Conservation (phyloP, 2,113 vertebrate species). For the Anarhynchus alexandrinus region DNA sequence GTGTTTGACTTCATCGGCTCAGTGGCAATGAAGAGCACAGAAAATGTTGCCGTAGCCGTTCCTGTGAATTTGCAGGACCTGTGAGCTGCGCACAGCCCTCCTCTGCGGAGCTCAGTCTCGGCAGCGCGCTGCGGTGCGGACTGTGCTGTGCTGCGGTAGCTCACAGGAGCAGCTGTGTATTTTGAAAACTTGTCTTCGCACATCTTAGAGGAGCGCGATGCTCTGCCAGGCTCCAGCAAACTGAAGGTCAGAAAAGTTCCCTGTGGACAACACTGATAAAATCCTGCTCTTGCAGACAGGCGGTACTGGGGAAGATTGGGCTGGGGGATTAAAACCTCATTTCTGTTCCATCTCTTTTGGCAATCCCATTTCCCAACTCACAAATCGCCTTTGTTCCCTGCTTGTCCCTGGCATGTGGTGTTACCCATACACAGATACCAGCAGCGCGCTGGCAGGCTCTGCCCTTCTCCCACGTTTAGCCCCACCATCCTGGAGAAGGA, state of each 20-base stretch:
- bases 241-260: conserved; percentile 53
- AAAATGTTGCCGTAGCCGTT: background rate
- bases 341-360: conserved; percentile 37
- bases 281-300: conserved; percentile 10
- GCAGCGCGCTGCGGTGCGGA: background rate
- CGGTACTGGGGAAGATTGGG: background rate
- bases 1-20: background rate
- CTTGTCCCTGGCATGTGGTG: background rate
- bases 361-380: conserved; percentile 41
- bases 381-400: conserved; percentile 31
- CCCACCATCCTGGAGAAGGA: background rate
- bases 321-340: conserved; percentile 59
- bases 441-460: background rate
- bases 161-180: background rate
- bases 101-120: background rate
- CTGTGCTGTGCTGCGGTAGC: background rate
- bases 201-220: background rate
- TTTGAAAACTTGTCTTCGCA: background rate
- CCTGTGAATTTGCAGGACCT: background rate
- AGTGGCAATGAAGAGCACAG: background rate
- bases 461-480: background rate
- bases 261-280: conserved; percentile 13
- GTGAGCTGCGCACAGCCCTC: background rate
- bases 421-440: background rate
- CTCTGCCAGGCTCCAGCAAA: conserved; percentile 31